Percentiles rank a stretch among this genome's conserved stretches.
phyloP scores from a whole-genome alignment of 2,888 invertebrate species.

The Eledone cirrhosa region DNA sequence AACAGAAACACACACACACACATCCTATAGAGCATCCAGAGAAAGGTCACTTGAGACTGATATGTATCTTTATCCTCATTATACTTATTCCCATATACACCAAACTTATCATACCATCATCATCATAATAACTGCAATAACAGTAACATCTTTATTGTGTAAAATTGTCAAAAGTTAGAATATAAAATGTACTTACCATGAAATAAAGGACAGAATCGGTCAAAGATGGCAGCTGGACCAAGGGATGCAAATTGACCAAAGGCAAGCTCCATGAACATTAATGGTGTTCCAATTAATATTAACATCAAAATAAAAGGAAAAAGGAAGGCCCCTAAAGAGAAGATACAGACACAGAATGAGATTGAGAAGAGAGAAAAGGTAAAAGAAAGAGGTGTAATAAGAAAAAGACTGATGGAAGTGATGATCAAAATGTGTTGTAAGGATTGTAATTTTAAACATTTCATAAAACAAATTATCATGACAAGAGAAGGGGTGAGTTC shows the following conservation, averaged over 20 bases:
- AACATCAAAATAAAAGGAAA: conserved; percentile 65
- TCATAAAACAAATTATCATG: too few species aligned
- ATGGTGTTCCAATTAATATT: conserved; percentile 61
- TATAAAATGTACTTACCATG: conserved; percentile 66
- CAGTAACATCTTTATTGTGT: neutral
- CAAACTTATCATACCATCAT: too few species aligned
- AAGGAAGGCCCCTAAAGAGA: conserved; percentile 58
- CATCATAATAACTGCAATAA: neutral
- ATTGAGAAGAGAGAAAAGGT: too few species aligned
- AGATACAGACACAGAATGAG: neutral
- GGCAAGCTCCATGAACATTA: conserved; percentile 63
- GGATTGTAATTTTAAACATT: too few species aligned
- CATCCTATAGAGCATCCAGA: too few species aligned
- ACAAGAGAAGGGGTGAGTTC: too few species aligned
- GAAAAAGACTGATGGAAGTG: neutral
- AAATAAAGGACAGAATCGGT: conserved; percentile 81
- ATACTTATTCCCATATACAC: too few species aligned
- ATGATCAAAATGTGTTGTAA: too few species aligned
- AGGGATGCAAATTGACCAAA: conserved; percentile 64
- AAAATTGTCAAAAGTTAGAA: neutral
- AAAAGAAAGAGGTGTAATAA: neutral
- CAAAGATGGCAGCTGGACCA: conserved; percentile 82
- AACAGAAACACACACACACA: too few species aligned
- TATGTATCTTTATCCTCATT: too few species aligned
- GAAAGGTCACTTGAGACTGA: too few species aligned